Evolutionary conservation across 2,888 invertebrate genomes (phyloP).

Genomic region (Tetrapedia diversipes): DNA sequence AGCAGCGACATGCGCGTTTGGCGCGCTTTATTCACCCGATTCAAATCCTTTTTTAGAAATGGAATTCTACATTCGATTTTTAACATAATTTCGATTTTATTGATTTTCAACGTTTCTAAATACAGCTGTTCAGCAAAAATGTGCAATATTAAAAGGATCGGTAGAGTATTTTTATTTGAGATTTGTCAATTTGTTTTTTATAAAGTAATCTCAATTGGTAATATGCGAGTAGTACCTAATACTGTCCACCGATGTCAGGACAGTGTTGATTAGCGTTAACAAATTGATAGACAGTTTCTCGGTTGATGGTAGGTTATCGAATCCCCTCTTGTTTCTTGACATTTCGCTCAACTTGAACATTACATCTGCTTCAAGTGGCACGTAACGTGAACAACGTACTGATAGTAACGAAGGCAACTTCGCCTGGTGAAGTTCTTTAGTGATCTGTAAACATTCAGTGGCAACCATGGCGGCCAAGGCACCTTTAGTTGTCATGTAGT

Average conservation of each 20-base stretch:
- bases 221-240: neutral
- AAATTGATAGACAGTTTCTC: neutral
- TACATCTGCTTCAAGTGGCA: neutral
- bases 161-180: neutral
- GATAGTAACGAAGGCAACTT: conserved; percentile 31
- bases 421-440: neutral
- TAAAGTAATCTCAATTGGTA: neutral
- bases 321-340: neutral
- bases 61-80: no score
- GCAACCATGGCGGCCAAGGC: neutral
- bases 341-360: neutral
- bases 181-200: neutral
- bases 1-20: neutral
- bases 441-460: neutral
- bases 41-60: neutral
- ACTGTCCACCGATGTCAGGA: neutral
- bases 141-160: no score
- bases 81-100: no score
- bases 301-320: neutral
- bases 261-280: neutral
- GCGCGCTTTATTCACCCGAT: neutral
- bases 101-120: no score
- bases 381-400: neutral
- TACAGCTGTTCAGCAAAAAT: no score
- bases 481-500: neutral